Percentiles rank a stretch among this genome's conserved stretches.
phyloP scores from a whole-genome alignment of 2,113 vertebrate genomes.

The Muntiacus muntjak region DNA sequence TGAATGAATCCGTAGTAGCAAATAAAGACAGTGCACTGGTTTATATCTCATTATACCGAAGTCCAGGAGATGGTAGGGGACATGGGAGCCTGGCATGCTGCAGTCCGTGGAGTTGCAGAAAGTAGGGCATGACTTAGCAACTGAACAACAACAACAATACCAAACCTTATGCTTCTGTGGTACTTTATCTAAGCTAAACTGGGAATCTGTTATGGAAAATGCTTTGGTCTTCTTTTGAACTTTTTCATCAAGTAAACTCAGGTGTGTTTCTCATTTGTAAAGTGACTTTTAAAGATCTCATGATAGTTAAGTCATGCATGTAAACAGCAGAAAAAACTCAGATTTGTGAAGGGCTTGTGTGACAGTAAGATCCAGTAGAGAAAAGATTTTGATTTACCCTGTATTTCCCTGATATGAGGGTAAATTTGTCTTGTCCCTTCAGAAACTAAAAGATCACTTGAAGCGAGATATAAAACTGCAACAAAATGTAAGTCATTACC shows the following conservation, averaged over 20 bases:
- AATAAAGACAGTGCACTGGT: background rate
- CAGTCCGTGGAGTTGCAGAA: background rate
- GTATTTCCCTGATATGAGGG: background rate
- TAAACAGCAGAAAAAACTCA: background rate
- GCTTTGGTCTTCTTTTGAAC: background rate
- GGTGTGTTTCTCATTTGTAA: slow-evolving; percentile 1
- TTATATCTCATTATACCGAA: background rate
- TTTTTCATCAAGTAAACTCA: background rate
- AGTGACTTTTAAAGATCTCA: background rate
- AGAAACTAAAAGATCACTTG: background rate
- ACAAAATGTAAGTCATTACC: background rate
- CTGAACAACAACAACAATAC: background rate
- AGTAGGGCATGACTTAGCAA: background rate
- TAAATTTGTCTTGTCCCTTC: background rate
- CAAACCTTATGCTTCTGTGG: background rate
- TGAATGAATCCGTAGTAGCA: background rate
- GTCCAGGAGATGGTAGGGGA: background rate
- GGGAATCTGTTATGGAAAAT: background rate
- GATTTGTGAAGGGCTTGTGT: background rate
- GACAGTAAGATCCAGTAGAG: background rate
- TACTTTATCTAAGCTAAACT: background rate
- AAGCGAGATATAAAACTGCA: background rate
- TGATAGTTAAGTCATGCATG: background rate
- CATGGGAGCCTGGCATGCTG: background rate
- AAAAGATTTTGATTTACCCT: background rate